Percentiles rank a stretch among this genome's conserved stretches.
phyloP scores from a whole-genome alignment of 2,113 vertebrate species.

The Myodes glareolus region DNA sequence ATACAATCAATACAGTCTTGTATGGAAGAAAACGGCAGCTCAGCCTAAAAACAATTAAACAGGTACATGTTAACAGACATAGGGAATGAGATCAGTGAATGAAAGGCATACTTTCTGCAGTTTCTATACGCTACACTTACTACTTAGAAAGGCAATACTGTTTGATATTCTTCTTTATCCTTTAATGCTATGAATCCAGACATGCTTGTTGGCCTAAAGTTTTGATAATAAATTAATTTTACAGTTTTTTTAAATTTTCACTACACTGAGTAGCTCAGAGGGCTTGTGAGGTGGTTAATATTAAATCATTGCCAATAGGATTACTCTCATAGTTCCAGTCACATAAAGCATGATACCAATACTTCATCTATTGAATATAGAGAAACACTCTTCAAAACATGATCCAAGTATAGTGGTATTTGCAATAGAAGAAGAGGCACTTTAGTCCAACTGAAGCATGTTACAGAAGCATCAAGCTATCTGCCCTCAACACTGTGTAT shows the following conservation, averaged over 20 bases:
- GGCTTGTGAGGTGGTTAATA: conserved; percentile 78
- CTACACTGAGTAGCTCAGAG: conserved; percentile 74
- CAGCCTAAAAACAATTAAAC: not conserved
- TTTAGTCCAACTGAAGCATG: not conserved
- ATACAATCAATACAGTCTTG: conserved; percentile 65
- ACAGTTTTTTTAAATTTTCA: conserved; percentile 75
- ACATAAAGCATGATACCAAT: conserved; percentile 8
- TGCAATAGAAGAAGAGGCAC: not conserved
- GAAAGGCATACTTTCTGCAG: conserved; percentile 19
- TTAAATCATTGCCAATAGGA: conserved; percentile 77
- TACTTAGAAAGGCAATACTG: not conserved
- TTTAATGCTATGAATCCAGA: conserved; percentile 47
- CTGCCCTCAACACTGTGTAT: not conserved
- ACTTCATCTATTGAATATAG: conserved; percentile 35
- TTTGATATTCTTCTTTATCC: not conserved
- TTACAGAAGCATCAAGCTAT: not conserved
- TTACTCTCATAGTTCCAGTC: conserved; percentile 74
- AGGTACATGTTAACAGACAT: conserved; percentile 56
- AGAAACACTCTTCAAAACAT: conserved; percentile 47
- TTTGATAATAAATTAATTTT: no score
- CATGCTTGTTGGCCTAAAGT: not conserved
- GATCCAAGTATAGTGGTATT: not conserved
- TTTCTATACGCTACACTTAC: not conserved
- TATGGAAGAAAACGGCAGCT: conserved; percentile 75
- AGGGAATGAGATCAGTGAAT: conserved; percentile 66